These are phyloP conservation scores for Zeus faber DNA, from an alignment of 2,113 vertebrate species.

Conservation along the genomic window DNA sequence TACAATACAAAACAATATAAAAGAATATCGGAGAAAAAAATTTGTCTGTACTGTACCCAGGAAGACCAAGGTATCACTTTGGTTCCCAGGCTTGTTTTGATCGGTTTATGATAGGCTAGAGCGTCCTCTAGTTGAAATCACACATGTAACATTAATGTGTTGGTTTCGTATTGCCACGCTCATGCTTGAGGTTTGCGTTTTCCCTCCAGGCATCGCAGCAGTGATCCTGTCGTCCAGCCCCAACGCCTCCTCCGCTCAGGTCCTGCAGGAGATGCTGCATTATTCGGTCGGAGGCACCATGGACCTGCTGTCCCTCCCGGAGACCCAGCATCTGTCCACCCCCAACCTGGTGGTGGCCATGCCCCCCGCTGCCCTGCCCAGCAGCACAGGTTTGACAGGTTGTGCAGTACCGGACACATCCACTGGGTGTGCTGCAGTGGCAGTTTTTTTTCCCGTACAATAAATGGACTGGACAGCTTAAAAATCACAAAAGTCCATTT, in stretches of 20 bases:
- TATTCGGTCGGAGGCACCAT: constrained; percentile 72
- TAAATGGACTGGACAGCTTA: no score
- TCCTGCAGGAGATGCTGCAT: constrained; percentile 79
- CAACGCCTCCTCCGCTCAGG: constrained; percentile 63
- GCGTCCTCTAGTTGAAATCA: no score
- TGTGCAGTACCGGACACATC: not conserved
- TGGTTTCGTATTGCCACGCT: not conserved
- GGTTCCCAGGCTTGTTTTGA: no score
- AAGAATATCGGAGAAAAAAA: no score
- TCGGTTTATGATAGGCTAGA: no score
- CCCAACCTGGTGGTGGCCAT: constrained; percentile 78
- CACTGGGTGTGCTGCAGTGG: not conserved
- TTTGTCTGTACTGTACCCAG: no score
- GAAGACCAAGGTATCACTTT: no score
- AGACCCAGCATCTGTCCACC: constrained; percentile 73
- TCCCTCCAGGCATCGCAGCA: constrained; percentile 74
- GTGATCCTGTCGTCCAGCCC: constrained; percentile 75
- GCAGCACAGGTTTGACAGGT: constrained; percentile 14
- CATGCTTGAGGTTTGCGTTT: not conserved
- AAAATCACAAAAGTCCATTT: no score
- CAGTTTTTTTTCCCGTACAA: no score
- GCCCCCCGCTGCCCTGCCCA: constrained; percentile 33
- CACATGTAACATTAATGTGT: no score
- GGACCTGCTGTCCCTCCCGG: constrained; percentile 69
- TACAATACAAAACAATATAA: no score